Evolutionary conservation across 2,888 invertebrate species (phyloP), one percentile per base, ranked within the genome.

Genomic region (Salticus scenicus): DNA sequence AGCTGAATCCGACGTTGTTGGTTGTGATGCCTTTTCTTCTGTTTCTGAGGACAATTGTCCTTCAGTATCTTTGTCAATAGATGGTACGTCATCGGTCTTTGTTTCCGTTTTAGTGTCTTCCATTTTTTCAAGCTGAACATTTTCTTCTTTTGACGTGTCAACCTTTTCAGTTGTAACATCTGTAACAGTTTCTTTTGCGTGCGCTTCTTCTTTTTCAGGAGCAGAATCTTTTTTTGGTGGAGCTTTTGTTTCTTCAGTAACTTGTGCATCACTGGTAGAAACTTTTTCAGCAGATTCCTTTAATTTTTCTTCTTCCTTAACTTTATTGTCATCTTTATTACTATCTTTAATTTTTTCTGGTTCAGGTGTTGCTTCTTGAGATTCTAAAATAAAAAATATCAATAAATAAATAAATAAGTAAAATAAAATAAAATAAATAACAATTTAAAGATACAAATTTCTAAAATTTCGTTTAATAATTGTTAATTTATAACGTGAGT

Each of bases 11-110:
- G 42, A 10, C 37, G 10, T 37, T 37, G 10, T 37, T 10, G 37
- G n/a, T n/a, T n/a, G n/a, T n/a, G n/a, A n/a, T n/a, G n/a, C 20
- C 28, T 74, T 20, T 4, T 24, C 66, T 75, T 66, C 42, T 42
- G 31, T 27, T n/a, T 28, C 31, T 33, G 10, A 37, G 10, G 37
- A 37, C 10, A 7, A 4, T 37, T 37, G 4, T 37, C 10, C 37
- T 37, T 37, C 10, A 4, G 10, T 37, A 37, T 37, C 37, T 37
- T 37, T 10, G n/a, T n/a, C n/a, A n/a, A n/a, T n/a, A n/a, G n/a
- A n/a, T n/a, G n/a, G n/a, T 4, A 47, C 47, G 47, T 47, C 47
- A 7, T 47, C 8, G 2, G 47, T 47, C 20, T 47, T 47, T 14
- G n/a, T n/a, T n/a, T n/a, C n/a, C n/a, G n/a, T n/a, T n/a, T n/a